Base-by-base conservation (phyloP, 2,797 vertebrate species). In the Dendrocincla tyrannina region DNA sequence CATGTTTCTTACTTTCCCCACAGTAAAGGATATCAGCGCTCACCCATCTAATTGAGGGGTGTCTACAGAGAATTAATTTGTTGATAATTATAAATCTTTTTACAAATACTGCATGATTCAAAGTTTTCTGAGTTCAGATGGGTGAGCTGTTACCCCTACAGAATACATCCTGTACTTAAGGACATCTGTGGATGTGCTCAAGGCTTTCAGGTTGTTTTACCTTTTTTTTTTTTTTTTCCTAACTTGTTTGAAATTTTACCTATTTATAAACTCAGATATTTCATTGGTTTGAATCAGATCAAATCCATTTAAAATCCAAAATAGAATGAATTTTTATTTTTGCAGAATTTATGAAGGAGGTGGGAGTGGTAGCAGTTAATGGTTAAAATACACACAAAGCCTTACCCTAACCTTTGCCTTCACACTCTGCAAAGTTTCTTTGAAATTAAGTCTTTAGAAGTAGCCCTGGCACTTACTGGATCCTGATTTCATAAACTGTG, bases 281-380 rank as follows among this genome's bases (percentile, higher is more conserved):
- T 17, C 19, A 11, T 13, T 55, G 16, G 5, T 47, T 80, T 79
- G 33, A 55, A 89, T 87, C 17, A 28, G 13, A 39, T 46, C 14
- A 33, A 35, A 4, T 66, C 35, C 20, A 37, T 80, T 72, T 86
- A 39, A 35, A 53, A 33, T 59, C 5, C 6, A 17, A 44, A 73
- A 53, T 22, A 35, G 6, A 88, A 82, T 25, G 2, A 22, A 11
- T 49, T 77, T 74, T 69, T 50, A 8, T n/a, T 76, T 72, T 80
- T 77, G 10, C 5, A 42, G 42, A 78, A 56, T 52, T 18, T 12
- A 3, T 17, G 44, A 32, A 32, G 30, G 27, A 66, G 20, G 7
- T 7, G 1, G 13, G 6, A 73, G 10, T 24, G 2, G 12, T 44
- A 47, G 27, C 0, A 2, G 8, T 63, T 70, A 27, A 13, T 7